Base-by-base conservation (phyloP, 2,113 vertebrate genomes). In the Atractosteus spatula region DNA sequence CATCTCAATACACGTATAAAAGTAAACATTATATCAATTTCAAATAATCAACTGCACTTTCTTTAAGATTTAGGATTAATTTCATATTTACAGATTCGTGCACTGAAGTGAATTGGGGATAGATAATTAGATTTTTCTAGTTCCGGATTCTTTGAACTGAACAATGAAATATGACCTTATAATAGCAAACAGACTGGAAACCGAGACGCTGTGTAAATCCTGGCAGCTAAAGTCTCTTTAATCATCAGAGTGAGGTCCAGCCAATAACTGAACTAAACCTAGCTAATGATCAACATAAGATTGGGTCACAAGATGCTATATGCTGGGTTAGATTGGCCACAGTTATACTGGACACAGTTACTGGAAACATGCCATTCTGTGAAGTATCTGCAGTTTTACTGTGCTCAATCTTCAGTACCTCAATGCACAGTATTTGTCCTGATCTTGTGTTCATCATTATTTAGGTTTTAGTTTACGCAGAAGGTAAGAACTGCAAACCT, bases 341-440 rank as follows among this genome's bases (percentile, higher is more conserved):
- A 51, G 29, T 29, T 29, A 29, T 29, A 29, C 29, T 29, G 29
- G 29, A 29, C 47, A 7, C 47, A 7, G 47, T 7, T 51, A 51
- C 47, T 51, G 47, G 47, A 5, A 51, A 51, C 5, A 51, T 51
- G 10, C 47, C 47, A 51, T 63, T 47, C 66, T 77, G 78, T 82
- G 73, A 78, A 80, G 81, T 77, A 79, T 75, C 72, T 65, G 11
- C 16, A 74, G 54, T 62, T 47, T 56, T 14, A 8, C 16, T 69
- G 10, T 54, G 13, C 47, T 5, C 41, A n/a, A 41, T 14, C 8
- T 14, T 63, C 17, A 74, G 75, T 47, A 67, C 69, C 65, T 11
- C 71, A 63, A 71, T 65, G 68, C 78, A 75, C 80, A 70, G 65
- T 84, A 62, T 66, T 62, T 29, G 4, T 2, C 65, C 54, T 65